Evolutionary conservation across 2,888 invertebrate genomes (phyloP).

Genomic region (Malthinus flaveolus): DNA sequence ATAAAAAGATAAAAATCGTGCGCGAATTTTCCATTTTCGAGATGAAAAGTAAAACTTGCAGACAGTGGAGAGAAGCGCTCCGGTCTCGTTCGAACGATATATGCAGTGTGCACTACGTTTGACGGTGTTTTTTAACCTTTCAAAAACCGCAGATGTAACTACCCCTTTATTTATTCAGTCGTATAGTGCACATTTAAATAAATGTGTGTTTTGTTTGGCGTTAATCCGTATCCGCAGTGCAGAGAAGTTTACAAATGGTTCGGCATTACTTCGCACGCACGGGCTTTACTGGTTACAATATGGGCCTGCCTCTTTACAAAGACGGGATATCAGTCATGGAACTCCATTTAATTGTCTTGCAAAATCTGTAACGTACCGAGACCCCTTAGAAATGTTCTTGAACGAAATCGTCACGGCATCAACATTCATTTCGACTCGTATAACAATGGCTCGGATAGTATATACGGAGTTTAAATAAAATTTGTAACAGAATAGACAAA

Average conservation of each 20-base stretch:
- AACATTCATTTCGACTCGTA: slow-evolving; percentile 11
- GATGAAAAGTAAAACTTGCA: too few species aligned
- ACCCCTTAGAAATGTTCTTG: slow-evolving; percentile 9
- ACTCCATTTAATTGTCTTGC: slow-evolving; percentile 25
- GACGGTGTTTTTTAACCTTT: too few species aligned
- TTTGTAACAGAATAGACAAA: slow-evolving; percentile 19
- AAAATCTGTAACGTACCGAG: slow-evolving; percentile 24
- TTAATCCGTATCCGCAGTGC: slow-evolving; percentile 31
- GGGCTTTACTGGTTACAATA: slow-evolving; percentile 26
- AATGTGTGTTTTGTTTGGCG: slow-evolving; percentile 29
- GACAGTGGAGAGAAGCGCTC: too few species aligned
- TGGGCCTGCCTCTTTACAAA: slow-evolving; percentile 24
- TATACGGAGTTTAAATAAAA: slow-evolving; percentile 10
- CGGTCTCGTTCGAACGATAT: too few species aligned
- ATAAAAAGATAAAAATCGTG: too few species aligned
- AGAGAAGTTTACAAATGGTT: slow-evolving; percentile 30
- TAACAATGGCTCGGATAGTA: slow-evolving; percentile 5
- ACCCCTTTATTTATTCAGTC: slow-evolving; percentile 5
- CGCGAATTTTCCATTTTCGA: too few species aligned
- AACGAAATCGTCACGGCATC: slow-evolving; percentile 10
- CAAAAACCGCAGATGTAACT: too few species aligned
- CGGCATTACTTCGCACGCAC: slow-evolving; percentile 29
- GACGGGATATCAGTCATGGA: slow-evolving; percentile 29
- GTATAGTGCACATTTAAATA: slow-evolving; percentile 18
- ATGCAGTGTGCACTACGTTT: too few species aligned